These are phyloP conservation scores for Urocynchramus pylzowi DNA, from an alignment of 2,113 vertebrate genomes.

Conservation along the genomic window DNA sequence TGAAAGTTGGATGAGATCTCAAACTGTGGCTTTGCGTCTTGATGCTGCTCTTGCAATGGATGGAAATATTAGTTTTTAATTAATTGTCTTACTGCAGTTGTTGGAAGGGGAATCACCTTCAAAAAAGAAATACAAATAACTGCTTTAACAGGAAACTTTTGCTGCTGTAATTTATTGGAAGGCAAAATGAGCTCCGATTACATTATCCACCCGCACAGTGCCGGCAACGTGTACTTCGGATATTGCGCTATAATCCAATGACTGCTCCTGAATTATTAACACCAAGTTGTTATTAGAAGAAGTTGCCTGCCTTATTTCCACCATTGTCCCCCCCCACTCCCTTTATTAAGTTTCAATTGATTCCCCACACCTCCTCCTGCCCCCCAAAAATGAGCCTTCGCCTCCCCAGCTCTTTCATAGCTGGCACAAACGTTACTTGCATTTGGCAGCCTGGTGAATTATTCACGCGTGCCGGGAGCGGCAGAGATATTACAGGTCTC, in stretches of 20 bases:
- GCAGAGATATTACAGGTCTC: constrained; percentile 63
- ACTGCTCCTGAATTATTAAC: constrained; percentile 76
- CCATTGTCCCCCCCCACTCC: constrained; percentile 8
- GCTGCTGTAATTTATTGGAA: constrained; percentile 72
- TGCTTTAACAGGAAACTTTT: constrained; percentile 67
- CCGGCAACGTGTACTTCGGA: constrained; percentile 63
- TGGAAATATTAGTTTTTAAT: constrained; percentile 71
- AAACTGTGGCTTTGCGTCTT: constrained; percentile 1
- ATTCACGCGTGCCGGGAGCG: constrained; percentile 58
- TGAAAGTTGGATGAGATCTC: constrained; percentile 26
- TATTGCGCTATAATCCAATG: constrained; percentile 75
- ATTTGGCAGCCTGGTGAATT: constrained; percentile 71
- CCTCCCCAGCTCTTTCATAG: constrained; percentile 45
- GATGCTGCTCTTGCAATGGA: neutral
- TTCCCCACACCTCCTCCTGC: constrained; percentile 69
- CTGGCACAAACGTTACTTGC: constrained; percentile 62
- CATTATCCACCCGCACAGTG: constrained; percentile 71
- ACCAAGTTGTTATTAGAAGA: constrained; percentile 70
- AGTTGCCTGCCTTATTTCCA: constrained; percentile 70
- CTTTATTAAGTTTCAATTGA: constrained; percentile 77
- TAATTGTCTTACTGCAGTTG: constrained; percentile 56
- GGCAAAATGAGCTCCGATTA: constrained; percentile 70
- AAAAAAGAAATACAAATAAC: constrained; percentile 60
- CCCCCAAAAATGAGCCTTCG: constrained; percentile 62
- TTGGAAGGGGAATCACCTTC: constrained; percentile 48